Evolutionary conservation across 2,113 vertebrate species (phyloP).

Genomic region (Toxostoma redivivum): DNA sequence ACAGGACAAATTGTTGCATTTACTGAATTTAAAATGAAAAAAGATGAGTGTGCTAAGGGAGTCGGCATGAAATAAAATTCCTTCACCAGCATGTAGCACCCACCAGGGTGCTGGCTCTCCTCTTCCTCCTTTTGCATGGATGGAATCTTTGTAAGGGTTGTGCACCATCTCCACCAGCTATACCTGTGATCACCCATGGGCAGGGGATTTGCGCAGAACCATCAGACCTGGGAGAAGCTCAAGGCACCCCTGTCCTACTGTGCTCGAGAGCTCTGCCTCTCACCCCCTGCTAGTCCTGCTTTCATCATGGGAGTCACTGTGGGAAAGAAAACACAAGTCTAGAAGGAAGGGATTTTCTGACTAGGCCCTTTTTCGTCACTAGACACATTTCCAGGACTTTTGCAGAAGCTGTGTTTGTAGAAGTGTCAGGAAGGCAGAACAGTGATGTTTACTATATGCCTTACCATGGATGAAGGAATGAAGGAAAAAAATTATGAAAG

Average conservation of each 20-base stretch:
- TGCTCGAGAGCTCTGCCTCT: neutral
- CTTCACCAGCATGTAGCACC: neutral
- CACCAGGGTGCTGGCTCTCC: neutral
- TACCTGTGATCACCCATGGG: too few relatives aligned
- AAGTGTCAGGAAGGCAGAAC: neutral
- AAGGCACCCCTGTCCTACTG: neutral
- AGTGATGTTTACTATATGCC: neutral
- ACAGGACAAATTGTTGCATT: neutral
- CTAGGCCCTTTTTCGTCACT: neutral
- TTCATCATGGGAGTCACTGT: neutral
- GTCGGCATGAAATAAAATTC: neutral
- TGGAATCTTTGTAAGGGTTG: neutral
- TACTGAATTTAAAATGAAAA: neutral
- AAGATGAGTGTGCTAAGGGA: neutral
- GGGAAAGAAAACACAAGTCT: neutral
- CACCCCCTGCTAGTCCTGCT: neutral
- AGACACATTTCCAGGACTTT: neutral
- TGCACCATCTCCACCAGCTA: neutral
- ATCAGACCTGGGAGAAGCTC: fast-evolving
- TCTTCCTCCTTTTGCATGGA: neutral
- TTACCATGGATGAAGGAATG: neutral
- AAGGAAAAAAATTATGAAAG: neutral
- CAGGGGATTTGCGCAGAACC: neutral
- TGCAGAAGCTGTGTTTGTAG: neutral
- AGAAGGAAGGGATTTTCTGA: neutral